Evolutionary conservation across 2,797 vertebrate species (phyloP).

Genomic region (Gallinago nigripennis): DNA sequence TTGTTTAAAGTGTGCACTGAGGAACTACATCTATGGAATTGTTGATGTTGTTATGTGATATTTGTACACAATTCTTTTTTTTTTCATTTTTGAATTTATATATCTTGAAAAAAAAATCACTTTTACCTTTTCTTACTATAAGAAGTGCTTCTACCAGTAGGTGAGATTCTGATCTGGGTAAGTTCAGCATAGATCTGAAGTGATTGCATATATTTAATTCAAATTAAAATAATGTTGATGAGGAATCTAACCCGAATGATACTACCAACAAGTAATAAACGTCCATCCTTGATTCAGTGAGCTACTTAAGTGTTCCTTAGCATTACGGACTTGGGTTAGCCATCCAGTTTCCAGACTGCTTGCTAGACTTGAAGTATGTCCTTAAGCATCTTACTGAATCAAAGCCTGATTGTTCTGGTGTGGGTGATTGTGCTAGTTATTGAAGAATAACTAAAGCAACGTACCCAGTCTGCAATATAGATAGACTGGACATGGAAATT

Average conservation of each 20-base stretch:
- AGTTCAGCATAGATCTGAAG: slow-evolving; percentile 12
- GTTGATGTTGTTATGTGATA: slow-evolving; percentile 93
- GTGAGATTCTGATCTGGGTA: slow-evolving; percentile 27
- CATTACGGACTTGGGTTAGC: neutral
- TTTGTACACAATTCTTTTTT: slow-evolving; percentile 89
- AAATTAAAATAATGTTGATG: neutral
- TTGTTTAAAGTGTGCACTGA: slow-evolving; percentile 81
- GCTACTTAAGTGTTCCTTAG: neutral
- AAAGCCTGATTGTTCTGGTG: slow-evolving; percentile 2
- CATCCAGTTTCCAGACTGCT: neutral
- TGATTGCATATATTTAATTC: slow-evolving; percentile 7
- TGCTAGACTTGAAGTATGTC: neutral
- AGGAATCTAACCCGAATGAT: neutral
- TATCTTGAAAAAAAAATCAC: slow-evolving; percentile 65
- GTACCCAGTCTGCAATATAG: neutral
- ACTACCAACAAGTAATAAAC: neutral
- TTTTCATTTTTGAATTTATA: slow-evolving; percentile 87
- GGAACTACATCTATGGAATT: slow-evolving; percentile 81
- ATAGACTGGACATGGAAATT: neutral
- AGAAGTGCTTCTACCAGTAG: slow-evolving; percentile 65
- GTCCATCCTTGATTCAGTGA: slow-evolving; percentile 30
- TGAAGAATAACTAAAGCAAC: slow-evolving; percentile 36
- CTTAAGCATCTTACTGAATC: slow-evolving; percentile 32
- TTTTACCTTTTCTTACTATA: slow-evolving; percentile 74
- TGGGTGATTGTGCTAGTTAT: slow-evolving; percentile 38